Percentiles rank a stretch among this genome's conserved stretches.
phyloP scores from a whole-genome alignment of 2,888 invertebrate species.

The Charanyca ferruginea region DNA sequence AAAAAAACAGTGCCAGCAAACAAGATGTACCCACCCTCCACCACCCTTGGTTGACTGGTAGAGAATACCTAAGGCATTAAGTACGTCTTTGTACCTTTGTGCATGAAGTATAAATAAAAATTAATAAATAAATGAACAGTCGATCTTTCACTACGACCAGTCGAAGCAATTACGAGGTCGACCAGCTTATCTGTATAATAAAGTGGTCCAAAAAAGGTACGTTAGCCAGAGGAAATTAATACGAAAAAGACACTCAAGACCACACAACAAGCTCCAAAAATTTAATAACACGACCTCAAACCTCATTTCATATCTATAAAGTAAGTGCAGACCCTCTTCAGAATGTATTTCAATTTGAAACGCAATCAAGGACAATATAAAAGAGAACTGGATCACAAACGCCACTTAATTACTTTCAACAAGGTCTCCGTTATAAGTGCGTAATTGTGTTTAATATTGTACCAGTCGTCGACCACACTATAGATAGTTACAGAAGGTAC shows the following conservation, averaged over 20 bases:
- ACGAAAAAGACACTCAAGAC: slow-evolving; percentile 10
- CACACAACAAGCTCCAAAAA: slow-evolving; percentile 6
- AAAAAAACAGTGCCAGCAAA: no score
- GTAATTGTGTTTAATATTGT: slow-evolving; percentile 56
- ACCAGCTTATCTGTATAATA: no score
- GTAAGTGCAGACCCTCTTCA: slow-evolving; percentile 31
- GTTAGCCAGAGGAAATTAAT: not conserved
- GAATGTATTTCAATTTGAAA: slow-evolving; percentile 49
- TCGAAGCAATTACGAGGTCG: no score
- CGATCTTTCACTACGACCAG: no score
- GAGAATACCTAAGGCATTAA: no score
- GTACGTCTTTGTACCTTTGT: no score
- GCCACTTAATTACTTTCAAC: slow-evolving; percentile 56
- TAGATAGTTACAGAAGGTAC: not conserved
- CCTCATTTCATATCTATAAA: slow-evolving; percentile 14
- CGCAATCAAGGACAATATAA: slow-evolving; percentile 52
- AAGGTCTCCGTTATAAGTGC: slow-evolving; percentile 42
- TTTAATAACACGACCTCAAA: slow-evolving; percentile 6
- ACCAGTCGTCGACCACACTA: not conserved
- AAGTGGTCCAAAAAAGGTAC: not conserved
- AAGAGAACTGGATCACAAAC: slow-evolving; percentile 43
- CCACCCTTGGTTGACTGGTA: no score
- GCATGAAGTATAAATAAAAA: no score
- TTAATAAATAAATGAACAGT: no score
- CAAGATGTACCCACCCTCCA: no score